These are phyloP conservation scores for Cosmorhoe ocellata DNA, from an alignment of 2,888 invertebrate genomes.

Conservation along the genomic window DNA sequence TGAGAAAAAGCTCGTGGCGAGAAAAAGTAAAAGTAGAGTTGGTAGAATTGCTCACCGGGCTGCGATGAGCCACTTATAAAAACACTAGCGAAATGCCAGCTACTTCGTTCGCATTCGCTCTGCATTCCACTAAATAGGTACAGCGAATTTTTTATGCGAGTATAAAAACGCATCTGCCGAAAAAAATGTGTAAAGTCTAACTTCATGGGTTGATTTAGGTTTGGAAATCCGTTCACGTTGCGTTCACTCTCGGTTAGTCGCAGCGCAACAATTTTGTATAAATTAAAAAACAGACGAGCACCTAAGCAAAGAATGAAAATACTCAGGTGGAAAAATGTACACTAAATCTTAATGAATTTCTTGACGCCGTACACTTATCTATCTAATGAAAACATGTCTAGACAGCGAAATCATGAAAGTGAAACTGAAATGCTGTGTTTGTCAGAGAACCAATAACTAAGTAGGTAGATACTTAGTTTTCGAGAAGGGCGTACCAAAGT, in stretches of 20 bases:
- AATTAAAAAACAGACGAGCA: no score
- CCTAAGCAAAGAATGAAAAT: not conserved
- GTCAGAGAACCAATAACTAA: no score
- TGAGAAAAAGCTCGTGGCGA: slow-evolving; percentile 30
- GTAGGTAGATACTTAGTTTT: no score
- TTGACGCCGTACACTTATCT: not conserved
- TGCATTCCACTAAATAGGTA: no score
- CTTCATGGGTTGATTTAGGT: no score
- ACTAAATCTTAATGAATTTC: slow-evolving; percentile 9
- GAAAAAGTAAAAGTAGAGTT: slow-evolving; percentile 11
- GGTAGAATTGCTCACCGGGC: slow-evolving; percentile 4
- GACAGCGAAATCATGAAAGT: not conserved
- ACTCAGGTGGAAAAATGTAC: slow-evolving; percentile 4
- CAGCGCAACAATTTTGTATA: not conserved
- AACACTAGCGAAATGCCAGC: not conserved
- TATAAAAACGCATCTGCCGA: no score
- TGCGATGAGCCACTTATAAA: slow-evolving; percentile 13
- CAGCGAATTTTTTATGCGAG: no score
- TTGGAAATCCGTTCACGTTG: not conserved
- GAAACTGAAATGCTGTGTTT: no score
- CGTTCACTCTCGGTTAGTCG: not conserved
- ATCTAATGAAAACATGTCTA: slow-evolving; percentile 9
- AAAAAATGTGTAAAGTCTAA: no score
- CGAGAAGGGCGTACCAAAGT: no score
- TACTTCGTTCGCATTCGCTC: no score